Percentiles rank a stretch among this genome's conserved stretches.
These are phyloP conservation scores for Phyllotis vaccarum DNA, from an alignment of 2,797 vertebrate genomes.

Conservation along the genomic window DNA sequence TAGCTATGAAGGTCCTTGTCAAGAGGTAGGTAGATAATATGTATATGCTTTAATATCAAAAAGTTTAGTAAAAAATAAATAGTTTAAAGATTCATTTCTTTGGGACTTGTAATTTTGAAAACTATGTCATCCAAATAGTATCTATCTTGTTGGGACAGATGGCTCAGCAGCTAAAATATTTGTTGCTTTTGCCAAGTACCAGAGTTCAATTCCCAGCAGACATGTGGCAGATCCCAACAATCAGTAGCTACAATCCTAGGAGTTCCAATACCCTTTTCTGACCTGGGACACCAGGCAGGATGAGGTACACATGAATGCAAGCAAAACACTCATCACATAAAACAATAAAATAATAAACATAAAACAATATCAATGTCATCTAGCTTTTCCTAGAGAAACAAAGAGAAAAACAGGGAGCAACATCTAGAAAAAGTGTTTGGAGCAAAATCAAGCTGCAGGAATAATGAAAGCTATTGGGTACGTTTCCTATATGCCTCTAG, in stretches of 20 bases:
- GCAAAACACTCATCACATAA: background rate
- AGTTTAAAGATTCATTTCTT: background rate
- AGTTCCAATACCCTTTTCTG: background rate
- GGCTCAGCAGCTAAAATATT: background rate
- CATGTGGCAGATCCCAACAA: background rate
- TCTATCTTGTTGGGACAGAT: background rate
- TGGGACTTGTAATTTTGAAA: background rate
- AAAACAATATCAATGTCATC: background rate
- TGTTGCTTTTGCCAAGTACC: background rate
- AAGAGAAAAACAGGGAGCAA: background rate
- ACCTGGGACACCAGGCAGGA: no score
- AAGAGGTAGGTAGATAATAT: background rate
- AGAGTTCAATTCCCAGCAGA: background rate
- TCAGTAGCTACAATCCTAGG: background rate
- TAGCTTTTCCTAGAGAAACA: slow-evolving; percentile 21
- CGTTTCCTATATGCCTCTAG: background rate
- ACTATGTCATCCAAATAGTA: background rate
- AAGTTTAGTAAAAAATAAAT: background rate
- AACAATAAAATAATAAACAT: background rate
- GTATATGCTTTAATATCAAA: background rate
- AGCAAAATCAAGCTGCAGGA: background rate
- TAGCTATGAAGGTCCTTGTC: background rate
- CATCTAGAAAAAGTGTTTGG: background rate
- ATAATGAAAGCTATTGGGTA: background rate
- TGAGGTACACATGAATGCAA: background rate